Evolutionary conservation across 2,888 invertebrate genomes (phyloP).

Genomic region (Dryomyza anilis): DNA sequence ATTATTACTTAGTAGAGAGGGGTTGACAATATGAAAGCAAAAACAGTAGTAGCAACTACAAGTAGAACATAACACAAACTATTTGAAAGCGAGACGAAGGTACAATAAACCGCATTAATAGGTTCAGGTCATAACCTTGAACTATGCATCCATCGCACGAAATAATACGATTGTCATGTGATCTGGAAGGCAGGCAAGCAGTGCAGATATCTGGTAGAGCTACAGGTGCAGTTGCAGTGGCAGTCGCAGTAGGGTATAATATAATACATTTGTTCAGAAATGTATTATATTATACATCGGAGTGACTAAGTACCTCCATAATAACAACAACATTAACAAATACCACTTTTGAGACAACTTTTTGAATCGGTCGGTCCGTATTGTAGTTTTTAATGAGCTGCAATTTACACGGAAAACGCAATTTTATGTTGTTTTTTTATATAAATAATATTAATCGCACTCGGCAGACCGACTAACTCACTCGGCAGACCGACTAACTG

Average conservation of each 20-base stretch:
- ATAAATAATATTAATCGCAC: neutral
- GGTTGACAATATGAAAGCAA: constrained; percentile 1
- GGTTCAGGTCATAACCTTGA: constrained; percentile 53
- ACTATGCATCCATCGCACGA: constrained; percentile 35
- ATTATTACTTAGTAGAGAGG: constrained; percentile 38
- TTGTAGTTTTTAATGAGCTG: constrained; percentile 22
- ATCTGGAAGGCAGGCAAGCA: neutral
- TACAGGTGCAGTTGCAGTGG: neutral
- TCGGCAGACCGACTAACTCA: neutral
- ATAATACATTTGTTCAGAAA: constrained; percentile 49
- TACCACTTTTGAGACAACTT: neutral
- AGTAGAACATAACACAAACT: neutral
- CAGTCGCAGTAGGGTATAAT: constrained; percentile 50
- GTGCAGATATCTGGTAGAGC: neutral
- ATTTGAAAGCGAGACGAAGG: constrained; percentile 25
- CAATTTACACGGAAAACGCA: constrained; percentile 14
- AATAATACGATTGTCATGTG: neutral
- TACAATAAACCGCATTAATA: constrained; percentile 54
- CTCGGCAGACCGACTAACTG: neutral
- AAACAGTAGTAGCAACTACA: neutral
- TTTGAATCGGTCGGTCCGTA: neutral
- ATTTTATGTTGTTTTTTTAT: constrained; percentile 11
- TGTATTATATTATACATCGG: constrained; percentile 58
- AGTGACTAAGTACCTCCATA: constrained; percentile 25
- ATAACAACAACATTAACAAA: constrained; percentile 26